These are phyloP conservation scores for Merodon equestris DNA, from an alignment of 2,888 invertebrate species.

Conservation along the genomic window DNA sequence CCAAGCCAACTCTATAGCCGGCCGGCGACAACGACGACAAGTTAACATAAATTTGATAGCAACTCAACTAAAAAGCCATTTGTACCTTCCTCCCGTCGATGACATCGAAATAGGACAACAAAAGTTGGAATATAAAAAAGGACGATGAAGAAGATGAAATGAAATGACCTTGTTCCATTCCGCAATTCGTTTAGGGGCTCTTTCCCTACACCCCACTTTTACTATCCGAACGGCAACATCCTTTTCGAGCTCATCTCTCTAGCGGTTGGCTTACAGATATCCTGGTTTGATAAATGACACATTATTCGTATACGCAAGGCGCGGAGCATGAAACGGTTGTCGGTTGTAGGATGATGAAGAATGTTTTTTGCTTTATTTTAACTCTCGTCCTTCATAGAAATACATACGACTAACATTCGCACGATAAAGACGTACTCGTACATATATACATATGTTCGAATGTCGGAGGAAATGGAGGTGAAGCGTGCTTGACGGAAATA, in stretches of 20 bases:
- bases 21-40: slow-evolving; percentile 31
- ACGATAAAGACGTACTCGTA: too few species aligned
- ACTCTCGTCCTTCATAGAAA: too few species aligned
- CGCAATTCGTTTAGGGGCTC: slow-evolving; percentile 39
- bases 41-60: slow-evolving; percentile 56
- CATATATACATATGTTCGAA: too few species aligned
- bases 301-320: slow-evolving; percentile 58
- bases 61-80: slow-evolving; percentile 65
- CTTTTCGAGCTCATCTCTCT: slow-evolving; percentile 24
- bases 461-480: slow-evolving; percentile 27
- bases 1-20: background rate
- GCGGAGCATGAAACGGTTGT: too few species aligned
- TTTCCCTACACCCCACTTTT: slow-evolving; percentile 26
- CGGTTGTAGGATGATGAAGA: background rate
- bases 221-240: slow-evolving; percentile 27
- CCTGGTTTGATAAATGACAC: slow-evolving; percentile 65
- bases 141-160: slow-evolving; percentile 31
- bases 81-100: slow-evolving; percentile 34
- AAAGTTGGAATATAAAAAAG: too few species aligned
- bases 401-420: too few species aligned
- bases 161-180: slow-evolving; percentile 58
- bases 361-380: background rate
- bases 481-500: slow-evolving; percentile 59
- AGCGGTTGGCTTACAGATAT: slow-evolving; percentile 40
- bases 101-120: slow-evolving; percentile 2